Evolutionary conservation across 2,888 invertebrate species (phyloP).

Genomic region (Lithodes maja): DNA sequence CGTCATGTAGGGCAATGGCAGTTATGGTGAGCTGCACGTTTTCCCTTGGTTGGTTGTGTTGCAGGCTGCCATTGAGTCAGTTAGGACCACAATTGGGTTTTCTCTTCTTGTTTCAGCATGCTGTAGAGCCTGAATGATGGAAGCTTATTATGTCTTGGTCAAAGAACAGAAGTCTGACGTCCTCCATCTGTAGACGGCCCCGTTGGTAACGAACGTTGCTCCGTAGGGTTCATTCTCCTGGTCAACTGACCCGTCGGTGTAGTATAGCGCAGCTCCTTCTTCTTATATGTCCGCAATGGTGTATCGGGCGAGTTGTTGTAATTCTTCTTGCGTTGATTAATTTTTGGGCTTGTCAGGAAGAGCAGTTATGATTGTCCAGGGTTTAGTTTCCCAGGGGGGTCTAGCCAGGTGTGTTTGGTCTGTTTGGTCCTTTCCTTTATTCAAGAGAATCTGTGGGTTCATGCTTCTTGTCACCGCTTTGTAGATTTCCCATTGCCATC

Average conservation of each 20-base stretch:
- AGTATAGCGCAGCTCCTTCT: background rate
- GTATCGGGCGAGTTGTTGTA: background rate
- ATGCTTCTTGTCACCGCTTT: background rate
- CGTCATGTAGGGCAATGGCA: background rate
- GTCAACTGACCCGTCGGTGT: conserved; percentile 1
- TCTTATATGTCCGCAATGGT: background rate
- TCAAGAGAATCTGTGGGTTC: background rate
- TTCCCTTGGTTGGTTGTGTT: background rate
- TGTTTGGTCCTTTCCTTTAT: background rate
- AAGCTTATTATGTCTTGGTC: background rate
- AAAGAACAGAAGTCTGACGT: background rate
- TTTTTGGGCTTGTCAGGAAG: background rate
- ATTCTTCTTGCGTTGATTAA: background rate
- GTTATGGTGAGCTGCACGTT: background rate
- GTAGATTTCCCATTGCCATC: background rate
- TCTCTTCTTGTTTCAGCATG: background rate
- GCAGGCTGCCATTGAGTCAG: background rate
- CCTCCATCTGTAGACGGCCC: background rate
- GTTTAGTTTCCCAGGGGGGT: background rate
- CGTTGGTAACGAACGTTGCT: background rate
- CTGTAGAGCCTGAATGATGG: background rate
- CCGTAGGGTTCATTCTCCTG: background rate
- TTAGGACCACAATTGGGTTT: background rate
- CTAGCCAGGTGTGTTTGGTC: background rate
- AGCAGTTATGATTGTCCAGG: background rate